Base-by-base conservation (phyloP, 2,888 invertebrate genomes). In the Synanthedon tipuliformis region DNA sequence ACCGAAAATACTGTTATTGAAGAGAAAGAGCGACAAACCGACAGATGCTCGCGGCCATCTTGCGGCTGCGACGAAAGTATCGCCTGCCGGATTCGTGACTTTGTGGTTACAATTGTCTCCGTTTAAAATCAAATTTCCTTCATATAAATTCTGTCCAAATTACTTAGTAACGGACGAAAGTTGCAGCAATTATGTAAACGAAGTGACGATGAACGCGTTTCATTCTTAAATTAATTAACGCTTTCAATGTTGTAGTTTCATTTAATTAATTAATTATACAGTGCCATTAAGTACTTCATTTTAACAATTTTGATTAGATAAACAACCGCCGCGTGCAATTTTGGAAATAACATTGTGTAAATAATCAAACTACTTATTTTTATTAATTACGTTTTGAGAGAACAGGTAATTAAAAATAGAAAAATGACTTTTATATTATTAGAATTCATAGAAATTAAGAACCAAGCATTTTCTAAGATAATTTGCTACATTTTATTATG, bases 41-140 rank as follows among this genome's bases (percentile, higher is more conserved):
- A 83, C 86, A 87, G 82, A 83, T 86, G 86, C 86, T 83, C 69
- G 77, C 78, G 79, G 85, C 85, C 78, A 82, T 82, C 74, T 78
- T 84, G 81, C 69, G 81, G 80, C 69, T 58, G 67, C 65, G 66
- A 65, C 63, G 63, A 70, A 73, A 74, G 71, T 72, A 69, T 76
- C 73, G 75, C 68, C 71, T 71, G 75, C 64, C 73, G 65, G 65
- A 56, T 77, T 79, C 80, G 80, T 79, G 77, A 78, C 81, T 62
- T 71, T 85, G 86, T 69, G 86, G 84, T 85, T 73, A 69, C 75
- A 79, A 73, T n/a, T 81, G 81, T 78, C 80, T 64, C 74, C 75
- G 69, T 78, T 85, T 82, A 79, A 79, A 83, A 83, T 80, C 80
- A 79, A 82, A 81, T 81, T 85, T 78, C 62, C 70, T 73, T 69